Conservation (phyloP, 2,888 invertebrate species). For the Scaptodrosophila latifasciaeformis region DNA sequence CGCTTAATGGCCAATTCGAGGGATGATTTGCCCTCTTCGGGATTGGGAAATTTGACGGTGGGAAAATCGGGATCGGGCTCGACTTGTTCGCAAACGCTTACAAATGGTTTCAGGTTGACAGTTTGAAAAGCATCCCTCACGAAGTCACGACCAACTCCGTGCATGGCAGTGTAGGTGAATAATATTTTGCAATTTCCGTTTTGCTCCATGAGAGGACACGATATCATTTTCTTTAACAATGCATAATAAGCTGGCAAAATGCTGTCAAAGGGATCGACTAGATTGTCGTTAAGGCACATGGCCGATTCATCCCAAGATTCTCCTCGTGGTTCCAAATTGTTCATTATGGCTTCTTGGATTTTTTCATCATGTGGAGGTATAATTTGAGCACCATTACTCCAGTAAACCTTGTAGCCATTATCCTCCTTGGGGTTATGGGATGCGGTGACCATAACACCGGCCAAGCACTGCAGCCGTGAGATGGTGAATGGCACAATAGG, state of each 20-base stretch:
- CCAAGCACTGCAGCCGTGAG: conserved; percentile 82
- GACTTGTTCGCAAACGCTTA: conserved; percentile 80
- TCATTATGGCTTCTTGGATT: conserved; percentile 86
- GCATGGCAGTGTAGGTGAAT: conserved; percentile 97
- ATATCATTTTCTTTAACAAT: conserved; percentile 77
- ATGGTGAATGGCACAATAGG: conserved; percentile 95
- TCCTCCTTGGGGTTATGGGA: conserved; percentile 97
- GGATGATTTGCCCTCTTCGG: conserved; percentile 93
- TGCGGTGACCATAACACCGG: conserved; percentile 95
- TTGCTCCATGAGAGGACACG: conserved; percentile 76
- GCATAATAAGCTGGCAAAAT: conserved; percentile 82
- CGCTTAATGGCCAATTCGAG: conserved; percentile 84
- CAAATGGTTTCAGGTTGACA: conserved; percentile 80
- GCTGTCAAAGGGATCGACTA: conserved; percentile 83
- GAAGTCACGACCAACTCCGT: conserved; percentile 93
- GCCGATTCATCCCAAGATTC: conserved; percentile 85
- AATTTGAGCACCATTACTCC: conserved; percentile 96
- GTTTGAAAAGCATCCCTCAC: conserved; percentile 84
- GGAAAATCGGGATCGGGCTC: conserved; percentile 97
- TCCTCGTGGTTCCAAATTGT: conserved; percentile 85
- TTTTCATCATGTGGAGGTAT: conserved; percentile 92
- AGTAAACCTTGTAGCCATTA: conserved; percentile 98
- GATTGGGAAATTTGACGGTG: conserved; percentile 98
- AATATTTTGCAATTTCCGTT: conserved; percentile 78
- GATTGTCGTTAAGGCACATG: conserved; percentile 77